Base-by-base conservation (phyloP, 2,797 vertebrate genomes). In the Onychomys arenicola region DNA sequence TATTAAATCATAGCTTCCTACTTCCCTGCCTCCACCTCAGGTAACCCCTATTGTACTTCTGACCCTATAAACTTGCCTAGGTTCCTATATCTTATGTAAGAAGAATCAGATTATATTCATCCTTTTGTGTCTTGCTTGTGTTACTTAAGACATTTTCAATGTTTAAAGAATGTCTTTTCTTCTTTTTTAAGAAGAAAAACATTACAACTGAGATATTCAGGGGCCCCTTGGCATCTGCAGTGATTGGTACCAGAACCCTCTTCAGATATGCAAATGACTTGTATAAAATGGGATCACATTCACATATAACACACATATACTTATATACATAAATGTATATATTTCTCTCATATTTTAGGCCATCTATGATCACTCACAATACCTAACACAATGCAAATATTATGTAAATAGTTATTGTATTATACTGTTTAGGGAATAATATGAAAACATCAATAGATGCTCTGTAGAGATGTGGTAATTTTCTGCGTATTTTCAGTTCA, bases 301-400 rank as follows among this genome's bases (percentile, higher is more conserved):
- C 40, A 7, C 1, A 86, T 86, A 19, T 49, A 78, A 32, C 2
- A 37, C 67, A 75, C 2, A 81, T 1, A 3, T 19, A 11, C 34
- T 1, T 12, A 57, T 6, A 34, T 9, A 11, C 5, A 23, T 1
- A 55, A 55, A 27, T 29, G 4, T 6, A 5, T 37, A 0, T 7
- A 46, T 78, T n/a, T 43, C 12, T 85, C 49, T 34, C 11, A 69
- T 37, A 77, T 76, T 85, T 85, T 86, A 49, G 32, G 29, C 34
- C 73, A 80, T 94, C 40, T 80, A n/a, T 29, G 14, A 34, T 52
- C 76, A 85, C 73, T n/a, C 78, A 40, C 2, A 61, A 71, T 71
- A 43, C 1, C 37, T 59, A 34, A 71, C 14, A 59, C 19, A 61
- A 57, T 49, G 5, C 11, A 67, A 84, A 84, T 57, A 14, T 37